Percentiles rank a stretch among this genome's conserved stretches.
Evolutionary conservation across 2,113 vertebrate species (phyloP).

Genomic region (Cygnus atratus): DNA sequence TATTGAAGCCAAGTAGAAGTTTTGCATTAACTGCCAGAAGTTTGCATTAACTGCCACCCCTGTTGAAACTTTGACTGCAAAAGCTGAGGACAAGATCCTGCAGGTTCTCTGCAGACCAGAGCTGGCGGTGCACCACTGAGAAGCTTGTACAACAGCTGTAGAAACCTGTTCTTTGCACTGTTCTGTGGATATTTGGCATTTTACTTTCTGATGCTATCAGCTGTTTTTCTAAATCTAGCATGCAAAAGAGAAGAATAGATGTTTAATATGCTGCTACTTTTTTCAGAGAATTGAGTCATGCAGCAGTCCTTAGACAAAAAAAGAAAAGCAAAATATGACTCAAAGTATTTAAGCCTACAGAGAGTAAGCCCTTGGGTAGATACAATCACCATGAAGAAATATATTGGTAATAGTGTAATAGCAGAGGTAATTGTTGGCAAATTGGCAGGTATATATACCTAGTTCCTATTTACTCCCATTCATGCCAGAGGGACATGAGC

Average conservation of each 20-base stretch:
- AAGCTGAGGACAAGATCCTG: neutral
- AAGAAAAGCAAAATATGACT: neutral
- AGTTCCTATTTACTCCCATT: neutral
- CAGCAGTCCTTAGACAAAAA: neutral
- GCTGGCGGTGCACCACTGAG: neutral
- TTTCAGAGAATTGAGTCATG: neutral
- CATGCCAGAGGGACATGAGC: neutral
- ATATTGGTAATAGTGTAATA: neutral
- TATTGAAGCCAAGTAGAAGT: neutral
- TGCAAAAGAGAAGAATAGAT: neutral
- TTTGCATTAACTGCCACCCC: neutral
- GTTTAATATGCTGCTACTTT: neutral
- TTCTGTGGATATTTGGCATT: neutral
- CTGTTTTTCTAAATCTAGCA: neutral
- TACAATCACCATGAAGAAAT: neutral
- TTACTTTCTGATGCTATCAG: neutral
- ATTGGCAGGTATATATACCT: neutral
- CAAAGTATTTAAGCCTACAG: neutral
- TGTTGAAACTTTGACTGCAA: neutral
- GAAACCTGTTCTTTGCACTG: neutral
- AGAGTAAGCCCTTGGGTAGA: neutral
- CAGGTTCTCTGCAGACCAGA: neutral
- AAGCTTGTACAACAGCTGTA: neutral
- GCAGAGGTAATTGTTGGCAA: neutral
- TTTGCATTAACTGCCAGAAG: neutral